These are phyloP conservation scores for Heteractis magnifica DNA, from an alignment of 92 coral and sea anemone genomes.

Conservation along the genomic window DNA sequence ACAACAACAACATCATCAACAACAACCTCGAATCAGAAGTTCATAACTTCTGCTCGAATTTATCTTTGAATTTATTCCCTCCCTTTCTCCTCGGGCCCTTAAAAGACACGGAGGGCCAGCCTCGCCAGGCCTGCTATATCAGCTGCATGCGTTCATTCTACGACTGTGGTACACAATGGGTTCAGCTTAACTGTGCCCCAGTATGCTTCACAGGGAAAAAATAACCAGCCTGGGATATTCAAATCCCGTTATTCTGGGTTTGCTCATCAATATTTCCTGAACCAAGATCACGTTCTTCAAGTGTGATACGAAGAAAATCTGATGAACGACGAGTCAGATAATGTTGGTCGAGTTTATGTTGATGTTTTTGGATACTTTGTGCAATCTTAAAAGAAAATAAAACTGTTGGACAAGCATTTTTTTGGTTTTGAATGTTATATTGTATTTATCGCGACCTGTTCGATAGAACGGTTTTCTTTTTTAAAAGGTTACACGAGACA, in stretches of 20 bases:
- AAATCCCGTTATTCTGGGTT: background rate
- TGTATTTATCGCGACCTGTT: too few relatives aligned
- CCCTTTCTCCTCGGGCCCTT: too few relatives aligned
- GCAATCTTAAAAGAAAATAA: background rate
- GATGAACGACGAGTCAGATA: background rate
- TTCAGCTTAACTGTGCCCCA: conserved; percentile 14
- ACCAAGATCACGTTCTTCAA: background rate
- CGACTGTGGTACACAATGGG: conserved; percentile 3
- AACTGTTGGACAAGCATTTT: background rate
- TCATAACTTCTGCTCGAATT: too few relatives aligned
- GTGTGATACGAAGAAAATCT: background rate
- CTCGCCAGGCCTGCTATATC: too few relatives aligned
- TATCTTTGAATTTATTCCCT: too few relatives aligned
- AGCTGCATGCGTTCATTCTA: too few relatives aligned
- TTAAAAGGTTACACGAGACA: too few relatives aligned
- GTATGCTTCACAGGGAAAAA: conserved; percentile 36
- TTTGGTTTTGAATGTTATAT: too few relatives aligned
- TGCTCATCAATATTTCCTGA: background rate
- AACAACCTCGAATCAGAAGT: too few relatives aligned
- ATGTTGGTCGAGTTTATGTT: background rate
- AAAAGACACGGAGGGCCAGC: too few relatives aligned
- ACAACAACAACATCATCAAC: too few relatives aligned
- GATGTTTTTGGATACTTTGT: background rate
- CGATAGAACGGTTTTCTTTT: too few relatives aligned
- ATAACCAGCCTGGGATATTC: conserved; percentile 25